Base-by-base conservation (phyloP, 92 coral and sea anemone genomes). In the Siderastrea siderea region DNA sequence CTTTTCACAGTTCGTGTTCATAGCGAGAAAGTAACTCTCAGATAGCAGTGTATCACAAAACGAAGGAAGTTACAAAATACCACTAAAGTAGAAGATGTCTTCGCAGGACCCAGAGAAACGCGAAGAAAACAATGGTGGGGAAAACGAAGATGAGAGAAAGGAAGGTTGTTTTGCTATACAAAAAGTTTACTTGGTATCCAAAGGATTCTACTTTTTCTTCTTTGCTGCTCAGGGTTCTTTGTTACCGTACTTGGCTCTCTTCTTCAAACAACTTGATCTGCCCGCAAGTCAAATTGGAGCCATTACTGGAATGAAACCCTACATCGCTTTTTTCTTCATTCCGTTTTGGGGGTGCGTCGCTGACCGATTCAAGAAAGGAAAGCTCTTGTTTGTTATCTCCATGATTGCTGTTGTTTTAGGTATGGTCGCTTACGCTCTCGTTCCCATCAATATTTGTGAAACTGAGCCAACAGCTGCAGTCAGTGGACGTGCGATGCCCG, bases 341-440 rank as follows among this genome's bases (percentile, higher is more conserved):
- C 98, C 98, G 54, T 78, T 95, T 65, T 95, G 98, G 98, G 92
- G 98, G 19, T 93, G 94, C 75, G 83, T 95, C 26, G 98, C 98
- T 51, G 98, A 95, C 74, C 81, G 92, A 51, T 95, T 92, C 86
- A 90, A 90, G 81, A 93, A 80, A 66, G 93, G 96, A 85, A 95
- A 89, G 87, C 79, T 85, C 2, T 60, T 95, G 79, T 95, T 95
- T 70, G 73, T 93, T 26, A 66, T 95, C 60, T 91, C 98, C 5
- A 93, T 91, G 95, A 52, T 95, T 79, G 98, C 98, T 48, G 68
- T 95, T 38, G 81, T 90, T 66, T n/a, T 82, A 16, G 98, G 98
- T 3, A 86, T 95, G 80, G 92, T 95, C 59, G 95, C 98, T 2
- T 91, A 93, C 77, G 98, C 98, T 10, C 92, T 95, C 45, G 89